Evolutionary conservation across 2,113 vertebrate species (phyloP).

Genomic region (Xyrauchen texanus): DNA sequence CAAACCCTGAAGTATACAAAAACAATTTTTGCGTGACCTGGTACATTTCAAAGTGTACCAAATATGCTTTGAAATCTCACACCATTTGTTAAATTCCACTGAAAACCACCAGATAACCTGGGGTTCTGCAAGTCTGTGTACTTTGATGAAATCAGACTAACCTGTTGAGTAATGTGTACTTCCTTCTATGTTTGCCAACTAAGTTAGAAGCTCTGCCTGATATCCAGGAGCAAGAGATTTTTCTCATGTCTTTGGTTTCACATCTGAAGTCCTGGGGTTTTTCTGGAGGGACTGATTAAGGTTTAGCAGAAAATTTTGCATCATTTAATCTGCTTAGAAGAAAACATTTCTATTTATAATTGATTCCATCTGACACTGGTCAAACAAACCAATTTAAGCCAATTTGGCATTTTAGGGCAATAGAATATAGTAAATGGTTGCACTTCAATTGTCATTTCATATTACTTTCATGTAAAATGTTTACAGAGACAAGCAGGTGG

Average conservation of each 20-base stretch:
- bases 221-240: constrained; percentile 60
- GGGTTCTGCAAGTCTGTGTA: neutral
- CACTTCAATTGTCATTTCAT: neutral
- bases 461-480: neutral
- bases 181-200: neutral
- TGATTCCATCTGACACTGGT: too few relatives aligned
- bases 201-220: constrained; percentile 28
- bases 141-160: constrained; percentile 39
- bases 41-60: too few relatives aligned
- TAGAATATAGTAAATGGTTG: too few relatives aligned
- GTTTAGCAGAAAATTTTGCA: neutral
- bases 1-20: too few relatives aligned
- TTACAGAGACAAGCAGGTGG: neutral
- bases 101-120: neutral
- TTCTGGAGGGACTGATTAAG: constrained; percentile 60
- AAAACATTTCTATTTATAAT: neutral
- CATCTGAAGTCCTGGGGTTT: constrained; percentile 65
- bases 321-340: neutral
- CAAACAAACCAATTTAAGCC: too few relatives aligned
- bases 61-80: too few relatives aligned
- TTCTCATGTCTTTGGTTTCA: constrained; percentile 56
- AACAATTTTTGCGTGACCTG: too few relatives aligned
- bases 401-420: too few relatives aligned
- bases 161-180: constrained; percentile 57
- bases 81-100: neutral